Conservation (phyloP, 2,113 vertebrate genomes). For the Rhizomys pruinosus region DNA sequence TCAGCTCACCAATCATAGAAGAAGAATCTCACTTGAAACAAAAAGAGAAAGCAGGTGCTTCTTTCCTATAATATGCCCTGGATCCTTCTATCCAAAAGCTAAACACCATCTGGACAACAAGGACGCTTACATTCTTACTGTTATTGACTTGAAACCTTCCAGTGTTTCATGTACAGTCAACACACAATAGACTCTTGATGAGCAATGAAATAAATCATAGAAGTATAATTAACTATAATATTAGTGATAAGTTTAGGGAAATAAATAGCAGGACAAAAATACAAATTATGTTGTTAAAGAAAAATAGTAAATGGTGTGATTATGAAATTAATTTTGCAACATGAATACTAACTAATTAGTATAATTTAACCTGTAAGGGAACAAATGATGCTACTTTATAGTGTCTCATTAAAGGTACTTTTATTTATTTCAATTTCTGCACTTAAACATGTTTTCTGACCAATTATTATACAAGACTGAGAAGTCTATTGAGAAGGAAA, state of each 20-base stretch:
- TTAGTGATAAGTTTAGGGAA: background rate
- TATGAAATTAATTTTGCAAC: background rate
- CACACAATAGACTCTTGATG: background rate
- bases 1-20: background rate
- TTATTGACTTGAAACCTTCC: background rate
- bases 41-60: background rate
- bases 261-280: background rate
- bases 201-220: background rate
- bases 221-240: background rate
- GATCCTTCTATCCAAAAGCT: background rate
- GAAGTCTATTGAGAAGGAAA: background rate
- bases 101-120: background rate
- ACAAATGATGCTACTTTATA: background rate
- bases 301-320: background rate
- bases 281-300: background rate
- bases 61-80: background rate
- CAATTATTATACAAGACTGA: background rate
- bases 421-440: background rate
- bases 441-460: background rate
- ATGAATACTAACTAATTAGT: background rate
- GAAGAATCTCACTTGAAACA: background rate
- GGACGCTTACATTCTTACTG: background rate
- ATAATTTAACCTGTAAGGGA: background rate
- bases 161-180: background rate
- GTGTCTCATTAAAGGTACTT: background rate